A percentile compares a stretch with the other conserved stretches of the same genome.
Evolutionary conservation across 2,113 vertebrate genomes (phyloP).

Genomic region (Garra rufa): DNA sequence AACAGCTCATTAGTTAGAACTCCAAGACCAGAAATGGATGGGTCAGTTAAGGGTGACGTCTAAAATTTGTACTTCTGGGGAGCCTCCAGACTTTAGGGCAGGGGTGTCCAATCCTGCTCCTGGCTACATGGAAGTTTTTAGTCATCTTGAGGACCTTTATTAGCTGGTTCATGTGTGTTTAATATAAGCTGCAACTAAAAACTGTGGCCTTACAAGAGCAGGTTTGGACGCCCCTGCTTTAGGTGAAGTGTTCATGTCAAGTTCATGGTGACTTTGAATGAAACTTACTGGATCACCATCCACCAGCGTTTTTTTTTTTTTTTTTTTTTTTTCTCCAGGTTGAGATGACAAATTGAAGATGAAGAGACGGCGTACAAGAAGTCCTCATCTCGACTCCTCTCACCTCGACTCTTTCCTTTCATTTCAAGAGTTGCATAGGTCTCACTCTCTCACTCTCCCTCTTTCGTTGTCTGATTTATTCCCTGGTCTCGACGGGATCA

Average conservation of each 20-base stretch:
- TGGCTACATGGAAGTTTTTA: not conserved
- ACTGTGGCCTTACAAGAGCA: not conserved
- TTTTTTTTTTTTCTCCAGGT: not conserved
- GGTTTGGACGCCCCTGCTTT: not conserved
- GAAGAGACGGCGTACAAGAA: not conserved
- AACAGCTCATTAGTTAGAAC: too few relatives aligned
- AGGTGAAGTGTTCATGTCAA: not conserved
- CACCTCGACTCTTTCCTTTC: not conserved
- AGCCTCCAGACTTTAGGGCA: not conserved
- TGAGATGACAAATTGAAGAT: not conserved
- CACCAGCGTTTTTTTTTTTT: not conserved
- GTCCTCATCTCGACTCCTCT: not conserved
- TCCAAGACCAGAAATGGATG: not conserved
- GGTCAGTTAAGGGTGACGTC: not conserved
- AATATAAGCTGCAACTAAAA: not conserved
- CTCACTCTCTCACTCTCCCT: slow-evolving; percentile 55
- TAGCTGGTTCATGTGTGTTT: not conserved
- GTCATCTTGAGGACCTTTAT: not conserved
- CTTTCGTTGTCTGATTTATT: slow-evolving; percentile 81
- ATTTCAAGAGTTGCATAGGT: not conserved
- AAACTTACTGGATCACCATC: not conserved
- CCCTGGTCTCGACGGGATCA: slow-evolving; percentile 75
- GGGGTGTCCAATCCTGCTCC: not conserved
- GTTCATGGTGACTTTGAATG: not conserved
- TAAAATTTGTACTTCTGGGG: not conserved